Evolutionary conservation across 2,113 vertebrate genomes (phyloP), one percentile per base, ranked within the genome.

Genomic region (Potamarius usumacintae): DNA sequence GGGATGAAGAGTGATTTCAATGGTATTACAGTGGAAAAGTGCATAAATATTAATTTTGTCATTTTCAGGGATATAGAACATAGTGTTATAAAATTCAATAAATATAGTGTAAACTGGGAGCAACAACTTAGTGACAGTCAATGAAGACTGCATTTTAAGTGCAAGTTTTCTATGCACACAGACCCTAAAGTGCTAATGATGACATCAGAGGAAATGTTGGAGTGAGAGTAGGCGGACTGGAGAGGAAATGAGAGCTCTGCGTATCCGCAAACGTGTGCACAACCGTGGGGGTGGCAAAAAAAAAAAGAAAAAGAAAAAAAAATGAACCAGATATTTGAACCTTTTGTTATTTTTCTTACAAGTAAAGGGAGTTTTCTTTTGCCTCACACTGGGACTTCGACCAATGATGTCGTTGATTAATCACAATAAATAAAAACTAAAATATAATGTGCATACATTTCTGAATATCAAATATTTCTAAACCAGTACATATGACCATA

Each of bases 121-220:
- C 12, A 7, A 27, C 52, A 55, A 8, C 25, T 55, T 53, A 27
- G 1, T 79, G 48, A 52, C 20, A 50, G 22, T n/a, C 48, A 77
- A 25, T 77, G 52, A 52, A 77, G 48, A 27, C 25, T 42, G 42
- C 42, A 42, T 42, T 1, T 86, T 80, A 55, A 62, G 53, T 57
- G 67, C 42, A 85, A 9, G n/a, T 72, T 80, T 63, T 65, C 74
- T 25, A 57, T 34, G 65, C 12, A 50, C 42, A 78, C 20, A 81
- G 1, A 62, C 50, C 50, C 17, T 67, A 7, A 34, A 85, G 20
- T 20, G 1, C 83, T 22, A 55, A 72, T 88, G 87, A 83, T 87
- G 86, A 79, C 78, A 85, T 91, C 80, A 89, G 84, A 85, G 90
- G 63, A 91, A 90, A 89, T 87, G 82, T 57, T 72, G 34, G 76